Evolutionary conservation across 2,113 vertebrate species (phyloP).

Genomic region (Microtus richardsoni): DNA sequence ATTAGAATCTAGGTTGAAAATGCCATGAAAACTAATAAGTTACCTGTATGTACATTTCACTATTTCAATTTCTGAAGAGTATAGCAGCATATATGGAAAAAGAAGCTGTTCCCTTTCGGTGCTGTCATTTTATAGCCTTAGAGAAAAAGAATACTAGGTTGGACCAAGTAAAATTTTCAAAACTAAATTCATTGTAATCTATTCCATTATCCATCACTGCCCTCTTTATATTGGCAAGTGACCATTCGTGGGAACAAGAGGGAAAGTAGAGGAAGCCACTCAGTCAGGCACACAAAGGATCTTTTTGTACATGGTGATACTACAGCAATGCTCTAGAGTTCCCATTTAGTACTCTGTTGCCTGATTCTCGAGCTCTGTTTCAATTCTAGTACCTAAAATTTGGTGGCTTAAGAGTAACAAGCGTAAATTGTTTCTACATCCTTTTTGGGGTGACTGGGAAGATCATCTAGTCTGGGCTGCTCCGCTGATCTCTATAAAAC

Average conservation of each 20-base stretch:
- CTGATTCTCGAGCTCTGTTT: background rate
- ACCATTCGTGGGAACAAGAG: background rate
- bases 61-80: conserved; percentile 56
- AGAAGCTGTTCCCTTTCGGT: conserved; percentile 39
- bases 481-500: background rate
- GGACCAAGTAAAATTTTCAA: conserved; percentile 22
- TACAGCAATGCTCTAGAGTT: background rate
- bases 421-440: background rate
- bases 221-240: conserved; percentile 28
- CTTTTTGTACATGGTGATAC: background rate
- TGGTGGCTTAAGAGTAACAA: background rate
- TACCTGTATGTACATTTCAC: background rate
- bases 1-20: conserved; percentile 48
- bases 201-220: background rate
- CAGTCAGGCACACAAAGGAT: background rate
- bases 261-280: background rate
- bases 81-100: conserved; percentile 2
- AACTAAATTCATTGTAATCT: conserved; percentile 39
- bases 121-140: conserved; percentile 46
- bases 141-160: background rate
- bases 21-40: conserved; percentile 41
- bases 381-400: background rate
- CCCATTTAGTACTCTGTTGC: background rate
- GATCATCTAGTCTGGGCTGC: background rate
- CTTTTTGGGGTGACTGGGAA: background rate